Conservation (phyloP, 2,888 invertebrate species). For the Sabellastarte sp. region DNA sequence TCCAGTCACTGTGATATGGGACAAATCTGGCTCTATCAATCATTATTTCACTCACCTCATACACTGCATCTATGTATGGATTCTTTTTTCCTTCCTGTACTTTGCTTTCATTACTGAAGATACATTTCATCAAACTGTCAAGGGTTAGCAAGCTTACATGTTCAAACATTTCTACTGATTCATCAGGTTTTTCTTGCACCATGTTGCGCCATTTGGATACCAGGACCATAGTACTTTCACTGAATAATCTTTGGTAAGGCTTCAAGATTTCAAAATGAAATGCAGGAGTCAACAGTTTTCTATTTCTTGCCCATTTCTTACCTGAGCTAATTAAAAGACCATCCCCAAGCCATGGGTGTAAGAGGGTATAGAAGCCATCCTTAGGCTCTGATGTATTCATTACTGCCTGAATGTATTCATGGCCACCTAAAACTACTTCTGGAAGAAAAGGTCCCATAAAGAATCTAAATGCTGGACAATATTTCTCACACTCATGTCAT, state of each 20-base stretch:
- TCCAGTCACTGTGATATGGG: too few relatives aligned
- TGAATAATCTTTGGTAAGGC: too few relatives aligned
- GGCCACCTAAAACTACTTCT: too few relatives aligned
- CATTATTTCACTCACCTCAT: too few relatives aligned
- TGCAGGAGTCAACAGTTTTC: slow-evolving; percentile 16
- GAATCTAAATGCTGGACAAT: too few relatives aligned
- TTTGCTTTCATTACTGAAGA: slow-evolving; percentile 36
- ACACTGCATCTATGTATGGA: neutral
- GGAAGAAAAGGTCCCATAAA: too few relatives aligned
- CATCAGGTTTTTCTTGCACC: neutral
- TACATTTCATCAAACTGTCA: slow-evolving; percentile 39
- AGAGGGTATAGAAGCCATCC: neutral
- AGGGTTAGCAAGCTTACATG: slow-evolving; percentile 35
- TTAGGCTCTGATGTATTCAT: neutral
- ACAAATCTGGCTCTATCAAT: too few relatives aligned
- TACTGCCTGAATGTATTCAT: too few relatives aligned
- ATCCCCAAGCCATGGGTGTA: slow-evolving; percentile 5
- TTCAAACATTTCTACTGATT: slow-evolving; percentile 31
- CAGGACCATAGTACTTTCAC: slow-evolving; percentile 4
- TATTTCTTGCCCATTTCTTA: slow-evolving; percentile 13
- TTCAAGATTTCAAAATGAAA: slow-evolving; percentile 21
- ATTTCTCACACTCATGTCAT: too few relatives aligned
- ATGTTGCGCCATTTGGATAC: neutral
- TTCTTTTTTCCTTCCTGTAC: slow-evolving; percentile 26
- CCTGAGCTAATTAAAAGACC: slow-evolving; percentile 13